A percentile compares a stretch with the other conserved stretches of the same genome.
These are phyloP conservation scores for Pontoporia blainvillei DNA, from an alignment of 2,113 vertebrate species.

Conservation along the genomic window DNA sequence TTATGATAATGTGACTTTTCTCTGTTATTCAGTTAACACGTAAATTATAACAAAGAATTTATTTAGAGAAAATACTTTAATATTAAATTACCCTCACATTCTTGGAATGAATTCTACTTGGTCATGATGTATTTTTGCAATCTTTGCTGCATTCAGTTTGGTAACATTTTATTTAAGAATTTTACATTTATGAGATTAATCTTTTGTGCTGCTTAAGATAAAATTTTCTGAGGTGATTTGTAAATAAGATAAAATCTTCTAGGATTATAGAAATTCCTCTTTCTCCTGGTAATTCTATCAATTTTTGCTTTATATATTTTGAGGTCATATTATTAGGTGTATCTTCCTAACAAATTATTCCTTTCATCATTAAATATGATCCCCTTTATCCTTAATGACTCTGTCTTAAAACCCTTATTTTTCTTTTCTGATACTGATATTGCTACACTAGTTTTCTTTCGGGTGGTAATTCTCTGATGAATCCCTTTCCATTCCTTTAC, in stretches of 20 bases:
- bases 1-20: not conserved
- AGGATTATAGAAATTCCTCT: not conserved
- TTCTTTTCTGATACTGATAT: not conserved
- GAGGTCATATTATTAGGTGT: not conserved
- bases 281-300: not conserved
- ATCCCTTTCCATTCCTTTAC: not conserved
- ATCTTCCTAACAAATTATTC: not conserved
- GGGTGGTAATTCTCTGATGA: not conserved
- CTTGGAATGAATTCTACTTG: not conserved
- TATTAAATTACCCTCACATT: not conserved
- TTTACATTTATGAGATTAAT: not conserved
- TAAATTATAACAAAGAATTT: not conserved
- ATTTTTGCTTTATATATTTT: not conserved
- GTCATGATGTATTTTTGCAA: not conserved
- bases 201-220: not conserved
- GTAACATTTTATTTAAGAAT: not conserved
- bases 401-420: not conserved
- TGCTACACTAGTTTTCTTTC: not conserved
- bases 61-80: not conserved
- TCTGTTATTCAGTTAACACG: not conserved
- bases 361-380: not conserved
- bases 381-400: not conserved
- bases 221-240: conserved; percentile 5
- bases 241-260: not conserved
- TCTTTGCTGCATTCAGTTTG: not conserved